A percentile compares a stretch with the other conserved stretches of the same genome.
These are phyloP conservation scores for Pandion haliaetus DNA, from an alignment of 2,113 vertebrate species.

Conservation along the genomic window DNA sequence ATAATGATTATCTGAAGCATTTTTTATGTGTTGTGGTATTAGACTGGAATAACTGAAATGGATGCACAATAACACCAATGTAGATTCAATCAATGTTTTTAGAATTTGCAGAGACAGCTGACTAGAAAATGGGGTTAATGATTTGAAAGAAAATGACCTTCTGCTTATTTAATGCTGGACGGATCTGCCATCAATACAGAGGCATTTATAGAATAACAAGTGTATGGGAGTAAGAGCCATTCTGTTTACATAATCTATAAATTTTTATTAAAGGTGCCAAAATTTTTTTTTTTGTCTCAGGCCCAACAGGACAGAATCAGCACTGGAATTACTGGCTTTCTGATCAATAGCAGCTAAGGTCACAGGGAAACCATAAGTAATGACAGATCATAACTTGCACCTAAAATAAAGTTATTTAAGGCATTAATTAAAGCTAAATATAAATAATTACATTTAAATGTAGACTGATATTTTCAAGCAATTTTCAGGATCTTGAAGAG, in stretches of 20 bases:
- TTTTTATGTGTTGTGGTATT: neutral
- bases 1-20: neutral
- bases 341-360: neutral
- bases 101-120: neutral
- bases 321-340: neutral
- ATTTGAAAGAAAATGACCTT: neutral
- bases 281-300: neutral
- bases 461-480: neutral
- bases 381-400: neutral
- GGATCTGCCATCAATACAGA: neutral
- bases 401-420: neutral
- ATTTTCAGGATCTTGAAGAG: neutral
- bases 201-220: neutral
- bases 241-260: neutral
- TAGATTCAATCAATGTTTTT: neutral
- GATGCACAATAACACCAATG: neutral
- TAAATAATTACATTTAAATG: neutral
- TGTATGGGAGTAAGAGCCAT: neutral
- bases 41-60: neutral
- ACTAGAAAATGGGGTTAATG: neutral
- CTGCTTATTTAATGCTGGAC: neutral
- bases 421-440: neutral
- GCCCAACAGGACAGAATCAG: neutral
- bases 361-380: neutral
- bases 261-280: neutral